phyloP scores from a whole-genome alignment of 1,140 invertebrate genomes.

The Temnothorax longispinosus region DNA sequence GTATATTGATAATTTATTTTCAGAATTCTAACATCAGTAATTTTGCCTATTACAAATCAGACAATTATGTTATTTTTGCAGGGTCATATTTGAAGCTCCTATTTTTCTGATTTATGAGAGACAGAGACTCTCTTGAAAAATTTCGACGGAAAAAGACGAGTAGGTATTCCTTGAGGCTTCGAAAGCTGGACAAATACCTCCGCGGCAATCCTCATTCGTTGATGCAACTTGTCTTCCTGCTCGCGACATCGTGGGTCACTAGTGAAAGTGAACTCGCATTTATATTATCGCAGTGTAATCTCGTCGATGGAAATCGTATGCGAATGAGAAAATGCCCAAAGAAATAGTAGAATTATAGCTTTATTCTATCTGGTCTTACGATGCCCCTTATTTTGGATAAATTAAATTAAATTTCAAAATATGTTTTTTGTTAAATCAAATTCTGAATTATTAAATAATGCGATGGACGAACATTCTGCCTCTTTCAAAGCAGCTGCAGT shows the following conservation, averaged over 20 bases:
- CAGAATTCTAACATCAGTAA: not conserved
- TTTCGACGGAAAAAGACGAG: not conserved
- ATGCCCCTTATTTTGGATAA: not conserved
- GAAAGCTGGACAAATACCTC: slow-evolving; percentile 66
- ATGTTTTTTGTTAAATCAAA: not conserved
- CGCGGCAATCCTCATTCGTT: slow-evolving; percentile 70
- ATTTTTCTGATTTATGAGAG: not conserved
- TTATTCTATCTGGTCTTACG: too few species aligned
- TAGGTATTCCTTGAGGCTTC: slow-evolving; percentile 37
- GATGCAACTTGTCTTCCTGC: slow-evolving; percentile 77
- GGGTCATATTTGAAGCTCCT: not conserved
- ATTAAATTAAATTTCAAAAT: slow-evolving; percentile 16
- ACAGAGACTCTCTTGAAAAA: slow-evolving; percentile 33
- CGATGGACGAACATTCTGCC: not conserved
- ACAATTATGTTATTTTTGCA: not conserved
- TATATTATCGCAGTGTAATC: slow-evolving; percentile 59
- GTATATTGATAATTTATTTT: not conserved
- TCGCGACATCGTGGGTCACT: slow-evolving; percentile 70
- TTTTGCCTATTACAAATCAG: not conserved
- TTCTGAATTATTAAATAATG: not conserved
- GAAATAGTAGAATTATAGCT: not conserved
- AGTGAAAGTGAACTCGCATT: slow-evolving; percentile 80
- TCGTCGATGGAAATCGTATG: slow-evolving; percentile 75
- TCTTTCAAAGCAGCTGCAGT: not conserved
- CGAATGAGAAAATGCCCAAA: slow-evolving; percentile 30